A percentile compares a stretch with the other conserved stretches of the same genome.
These are phyloP conservation scores for Oryctes rhinoceros DNA, from an alignment of 1,140 invertebrate genomes.

Conservation along the genomic window DNA sequence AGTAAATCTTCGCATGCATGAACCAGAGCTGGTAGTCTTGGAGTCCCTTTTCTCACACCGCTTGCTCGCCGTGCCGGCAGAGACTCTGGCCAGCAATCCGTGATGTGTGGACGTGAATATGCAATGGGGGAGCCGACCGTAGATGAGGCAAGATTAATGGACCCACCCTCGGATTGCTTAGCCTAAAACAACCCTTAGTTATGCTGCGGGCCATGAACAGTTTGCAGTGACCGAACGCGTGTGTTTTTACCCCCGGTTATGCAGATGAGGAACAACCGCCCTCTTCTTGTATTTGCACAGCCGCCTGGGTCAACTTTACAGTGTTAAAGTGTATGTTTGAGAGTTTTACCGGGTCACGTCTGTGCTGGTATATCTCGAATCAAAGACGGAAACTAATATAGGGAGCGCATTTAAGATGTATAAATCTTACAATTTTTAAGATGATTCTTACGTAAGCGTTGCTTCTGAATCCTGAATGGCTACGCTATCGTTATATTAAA, in stretches of 20 bases:
- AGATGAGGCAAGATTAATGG: slow-evolving; percentile 61
- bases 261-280: slow-evolving; percentile 42
- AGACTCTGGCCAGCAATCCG: slow-evolving; percentile 50
- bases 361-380: background rate
- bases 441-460: no score
- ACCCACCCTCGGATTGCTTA: slow-evolving; percentile 58
- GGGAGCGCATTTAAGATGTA: no score
- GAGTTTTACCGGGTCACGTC: slow-evolving; percentile 42
- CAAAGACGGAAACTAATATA: background rate
- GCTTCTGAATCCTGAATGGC: no score
- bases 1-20: slow-evolving; percentile 44
- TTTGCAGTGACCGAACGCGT: slow-evolving; percentile 39
- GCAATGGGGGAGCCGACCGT: slow-evolving; percentile 57
- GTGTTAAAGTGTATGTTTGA: slow-evolving; percentile 45
- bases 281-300: slow-evolving; percentile 44
- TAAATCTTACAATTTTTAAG: no score
- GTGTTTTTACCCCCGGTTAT: slow-evolving; percentile 40
- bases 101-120: slow-evolving; percentile 62
- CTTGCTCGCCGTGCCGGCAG: slow-evolving; percentile 1
- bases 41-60: slow-evolving; percentile 39
- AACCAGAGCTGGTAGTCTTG: slow-evolving; percentile 31
- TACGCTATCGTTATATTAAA: no score
- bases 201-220: slow-evolving; percentile 47
- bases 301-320: slow-evolving; percentile 44
- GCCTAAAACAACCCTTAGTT: slow-evolving; percentile 60